Conservation (phyloP, 2,797 vertebrate species). For the Sciurus carolinensis region DNA sequence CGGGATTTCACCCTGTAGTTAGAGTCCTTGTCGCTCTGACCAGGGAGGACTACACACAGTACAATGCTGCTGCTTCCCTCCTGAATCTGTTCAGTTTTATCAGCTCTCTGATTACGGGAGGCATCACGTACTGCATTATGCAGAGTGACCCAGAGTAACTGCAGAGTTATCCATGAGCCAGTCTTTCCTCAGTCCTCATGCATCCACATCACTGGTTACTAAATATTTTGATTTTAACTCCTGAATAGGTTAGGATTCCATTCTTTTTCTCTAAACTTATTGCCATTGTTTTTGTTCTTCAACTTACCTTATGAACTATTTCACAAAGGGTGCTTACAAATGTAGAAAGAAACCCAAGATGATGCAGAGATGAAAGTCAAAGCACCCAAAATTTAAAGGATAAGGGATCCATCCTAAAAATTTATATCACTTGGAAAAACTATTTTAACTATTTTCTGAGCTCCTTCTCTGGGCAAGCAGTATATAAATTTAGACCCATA, state of each 20-base stretch:
- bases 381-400: not conserved
- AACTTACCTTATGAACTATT: not conserved
- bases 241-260: not conserved
- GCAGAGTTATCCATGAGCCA: not conserved
- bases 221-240: not conserved
- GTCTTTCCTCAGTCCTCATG: not conserved
- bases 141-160: not conserved
- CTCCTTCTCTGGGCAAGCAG: not conserved
- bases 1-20: not conserved
- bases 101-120: not conserved
- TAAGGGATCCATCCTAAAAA: not conserved
- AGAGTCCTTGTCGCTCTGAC: not conserved
- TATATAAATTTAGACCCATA: not conserved
- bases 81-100: not conserved
- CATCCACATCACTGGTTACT: not conserved
- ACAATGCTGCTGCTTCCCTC: not conserved
- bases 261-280: not conserved
- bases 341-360: not conserved
- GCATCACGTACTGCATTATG: fast-evolving
- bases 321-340: not conserved
- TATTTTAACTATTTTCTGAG: not conserved
- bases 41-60: not conserved
- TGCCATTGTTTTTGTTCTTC: not conserved
- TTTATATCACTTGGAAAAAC: slow-evolving; percentile 26
- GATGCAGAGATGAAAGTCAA: slow-evolving; percentile 2